These are phyloP conservation scores for Taenaris catops DNA, from an alignment of 2,888 invertebrate species.

Conservation along the genomic window DNA sequence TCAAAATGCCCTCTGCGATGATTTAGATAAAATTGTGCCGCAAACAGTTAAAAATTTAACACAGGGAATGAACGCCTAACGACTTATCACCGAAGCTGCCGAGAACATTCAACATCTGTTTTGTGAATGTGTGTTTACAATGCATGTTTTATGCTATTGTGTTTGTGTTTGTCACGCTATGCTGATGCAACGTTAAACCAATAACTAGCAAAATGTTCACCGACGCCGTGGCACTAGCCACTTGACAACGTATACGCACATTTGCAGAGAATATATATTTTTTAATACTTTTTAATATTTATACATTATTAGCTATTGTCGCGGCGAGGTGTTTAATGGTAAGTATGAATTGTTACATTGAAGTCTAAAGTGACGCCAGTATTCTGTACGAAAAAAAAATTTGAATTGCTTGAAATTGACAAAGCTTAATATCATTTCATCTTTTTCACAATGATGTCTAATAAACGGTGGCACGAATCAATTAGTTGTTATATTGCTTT, in stretches of 20 bases:
- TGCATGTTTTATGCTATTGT: conserved; percentile 69
- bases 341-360: conserved; percentile 11
- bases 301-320: conserved; percentile 12
- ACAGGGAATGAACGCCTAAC: conserved; percentile 69
- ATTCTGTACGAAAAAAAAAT: too few relatives aligned
- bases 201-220: conserved; percentile 18
- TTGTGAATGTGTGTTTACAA: conserved; percentile 63
- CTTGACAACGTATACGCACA: background rate
- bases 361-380: conserved; percentile 1
- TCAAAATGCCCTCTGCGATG: conserved; percentile 41
- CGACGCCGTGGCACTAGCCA: conserved; percentile 14
- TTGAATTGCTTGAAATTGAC: too few relatives aligned
- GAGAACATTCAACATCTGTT: conserved; percentile 45
- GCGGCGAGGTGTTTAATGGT: conserved; percentile 13
- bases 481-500: too few relatives aligned
- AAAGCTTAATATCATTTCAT: too few relatives aligned
- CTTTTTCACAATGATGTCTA: too few relatives aligned
- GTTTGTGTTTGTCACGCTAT: conserved; percentile 63
- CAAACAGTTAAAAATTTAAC: conserved; percentile 57
- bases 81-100: conserved; percentile 56
- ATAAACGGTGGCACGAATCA: too few relatives aligned
- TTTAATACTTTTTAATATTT: background rate
- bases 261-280: background rate
- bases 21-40: conserved; percentile 43
- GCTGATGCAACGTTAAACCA: conserved; percentile 27